A percentile compares a stretch with the other conserved stretches of the same genome.
These are phyloP conservation scores for Myotis findleyi DNA, from an alignment of 2,797 vertebrate species.

Conservation along the genomic window DNA sequence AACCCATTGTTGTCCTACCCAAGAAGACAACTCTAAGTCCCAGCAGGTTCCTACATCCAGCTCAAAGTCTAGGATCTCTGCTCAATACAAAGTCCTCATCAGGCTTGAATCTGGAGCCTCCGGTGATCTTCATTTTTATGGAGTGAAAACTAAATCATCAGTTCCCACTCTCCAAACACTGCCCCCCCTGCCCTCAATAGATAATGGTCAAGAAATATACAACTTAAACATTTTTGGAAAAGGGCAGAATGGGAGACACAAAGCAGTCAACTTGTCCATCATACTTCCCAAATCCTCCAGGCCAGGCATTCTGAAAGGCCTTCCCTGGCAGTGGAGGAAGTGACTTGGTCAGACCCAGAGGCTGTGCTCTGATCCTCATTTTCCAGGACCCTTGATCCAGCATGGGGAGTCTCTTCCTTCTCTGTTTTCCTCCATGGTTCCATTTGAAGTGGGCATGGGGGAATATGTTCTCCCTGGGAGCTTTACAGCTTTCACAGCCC, in stretches of 20 bases:
- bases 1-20: neutral
- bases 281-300: neutral
- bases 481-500: neutral
- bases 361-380: neutral
- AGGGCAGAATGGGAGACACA: neutral
- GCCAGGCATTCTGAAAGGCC: neutral
- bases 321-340: neutral
- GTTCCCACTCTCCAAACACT: neutral
- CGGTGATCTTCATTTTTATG: neutral
- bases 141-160: neutral
- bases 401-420: neutral
- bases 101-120: neutral
- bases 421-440: neutral
- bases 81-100: neutral
- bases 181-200: neutral
- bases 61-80: neutral
- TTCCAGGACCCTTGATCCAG: neutral
- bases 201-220: neutral
- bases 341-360: neutral
- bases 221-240: neutral
- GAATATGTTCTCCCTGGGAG: neutral
- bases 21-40: neutral
- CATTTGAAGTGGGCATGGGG: neutral
- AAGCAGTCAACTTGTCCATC: neutral
- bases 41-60: neutral